These are phyloP conservation scores for Drosophila ananassae DNA, from an alignment of 1,140 invertebrate species.

Conservation along the genomic window DNA sequence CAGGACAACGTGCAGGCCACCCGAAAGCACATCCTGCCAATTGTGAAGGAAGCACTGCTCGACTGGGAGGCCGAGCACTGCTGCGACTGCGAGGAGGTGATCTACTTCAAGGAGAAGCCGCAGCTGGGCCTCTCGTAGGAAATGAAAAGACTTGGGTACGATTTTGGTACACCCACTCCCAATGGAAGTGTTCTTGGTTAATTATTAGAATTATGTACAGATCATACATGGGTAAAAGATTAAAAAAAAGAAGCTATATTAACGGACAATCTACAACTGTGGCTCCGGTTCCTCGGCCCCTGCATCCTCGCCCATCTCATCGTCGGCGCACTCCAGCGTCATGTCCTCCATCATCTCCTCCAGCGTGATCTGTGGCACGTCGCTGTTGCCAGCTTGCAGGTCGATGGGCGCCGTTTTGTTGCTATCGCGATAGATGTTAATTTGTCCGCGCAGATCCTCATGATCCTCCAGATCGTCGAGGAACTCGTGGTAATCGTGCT, in stretches of 20 bases:
- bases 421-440: conserved; percentile 96
- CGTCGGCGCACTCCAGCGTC: conserved; percentile 88
- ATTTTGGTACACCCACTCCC: conserved; percentile 14
- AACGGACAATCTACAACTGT: conserved; percentile 49
- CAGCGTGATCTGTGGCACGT: conserved; percentile 93
- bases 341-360: conserved; percentile 99
- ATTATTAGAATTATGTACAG: conserved; percentile 37
- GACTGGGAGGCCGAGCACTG: conserved; percentile 50
- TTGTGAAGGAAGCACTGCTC: conserved; percentile 84
- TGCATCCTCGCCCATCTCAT: conserved; percentile 87
- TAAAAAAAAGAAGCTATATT: conserved; percentile 7
- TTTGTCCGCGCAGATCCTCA: conserved; percentile 92
- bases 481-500: conserved; percentile 95
- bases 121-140: conserved; percentile 57
- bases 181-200: conserved; percentile 10
- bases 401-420: conserved; percentile 88
- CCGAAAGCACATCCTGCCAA: conserved; percentile 87
- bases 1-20: conserved; percentile 86
- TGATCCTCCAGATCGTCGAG: conserved; percentile 99
- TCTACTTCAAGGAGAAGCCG: conserved; percentile 70
- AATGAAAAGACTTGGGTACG: conserved; percentile 29
- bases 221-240: conserved; percentile 27
- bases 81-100: conserved; percentile 61
- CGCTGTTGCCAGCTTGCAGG: conserved; percentile 88
- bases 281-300: conserved; percentile 40